phyloP scores from a whole-genome alignment of 2,888 invertebrate genomes.

The Platerodrilus igneus region DNA sequence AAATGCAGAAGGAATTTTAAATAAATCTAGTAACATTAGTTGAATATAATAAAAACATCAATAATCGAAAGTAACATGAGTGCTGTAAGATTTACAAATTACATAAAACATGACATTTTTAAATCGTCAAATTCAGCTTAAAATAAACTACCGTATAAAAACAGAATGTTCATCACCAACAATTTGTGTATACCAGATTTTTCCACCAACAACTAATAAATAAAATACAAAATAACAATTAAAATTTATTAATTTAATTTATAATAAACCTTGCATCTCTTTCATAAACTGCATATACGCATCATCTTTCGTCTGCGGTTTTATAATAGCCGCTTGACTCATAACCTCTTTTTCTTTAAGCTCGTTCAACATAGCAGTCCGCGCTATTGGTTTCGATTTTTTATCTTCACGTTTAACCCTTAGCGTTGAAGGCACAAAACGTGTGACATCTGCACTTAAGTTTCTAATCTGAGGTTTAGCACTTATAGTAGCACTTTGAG shows the following conservation, averaged over 20 bases:
- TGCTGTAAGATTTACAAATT: too few relatives aligned
- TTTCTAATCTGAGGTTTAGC: constrained; percentile 96
- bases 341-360: constrained; percentile 51
- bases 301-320: constrained; percentile 79
- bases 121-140: too few relatives aligned
- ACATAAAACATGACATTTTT: too few relatives aligned
- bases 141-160: too few relatives aligned
- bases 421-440: constrained; percentile 90
- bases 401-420: constrained; percentile 85
- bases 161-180: too few relatives aligned
- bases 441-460: constrained; percentile 88
- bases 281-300: constrained; percentile 98
- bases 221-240: too few relatives aligned
- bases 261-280: constrained; percentile 93
- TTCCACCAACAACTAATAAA: too few relatives aligned
- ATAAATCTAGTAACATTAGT: too few relatives aligned
- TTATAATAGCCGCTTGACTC: constrained; percentile 35
- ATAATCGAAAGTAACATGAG: too few relatives aligned
- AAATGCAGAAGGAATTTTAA: too few relatives aligned
- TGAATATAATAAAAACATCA: too few relatives aligned
- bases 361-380: constrained; percentile 51
- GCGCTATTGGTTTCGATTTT: constrained; percentile 54
- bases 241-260: constrained; percentile 30
- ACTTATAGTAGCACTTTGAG: constrained; percentile 72
- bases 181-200: too few relatives aligned